Evolutionary conservation across 2,113 vertebrate species (phyloP).

Genomic region (Uria lomvia): DNA sequence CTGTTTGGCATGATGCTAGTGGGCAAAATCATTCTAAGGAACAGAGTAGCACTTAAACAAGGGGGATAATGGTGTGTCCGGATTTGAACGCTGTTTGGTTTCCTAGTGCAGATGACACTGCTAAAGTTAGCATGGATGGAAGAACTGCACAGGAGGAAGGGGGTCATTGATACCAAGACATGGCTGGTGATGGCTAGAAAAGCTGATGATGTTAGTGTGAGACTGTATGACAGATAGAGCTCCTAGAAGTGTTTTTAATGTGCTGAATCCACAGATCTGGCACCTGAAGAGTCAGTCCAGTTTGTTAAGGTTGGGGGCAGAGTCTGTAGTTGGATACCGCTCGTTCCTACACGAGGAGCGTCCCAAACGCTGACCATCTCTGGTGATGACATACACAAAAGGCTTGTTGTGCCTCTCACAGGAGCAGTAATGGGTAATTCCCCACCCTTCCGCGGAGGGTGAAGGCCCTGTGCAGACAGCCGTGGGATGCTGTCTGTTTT

Average conservation of each 20-base stretch:
- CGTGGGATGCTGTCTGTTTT: not conserved
- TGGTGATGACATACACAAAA: not conserved
- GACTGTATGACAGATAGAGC: not conserved
- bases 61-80: not conserved
- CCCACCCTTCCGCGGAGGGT: accelerated
- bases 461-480: not conserved
- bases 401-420: not conserved
- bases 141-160: not conserved
- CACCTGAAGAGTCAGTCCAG: not conserved
- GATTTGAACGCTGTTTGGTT: not conserved
- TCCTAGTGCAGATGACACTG: not conserved
- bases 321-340: not conserved
- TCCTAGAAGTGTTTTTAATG: not conserved
- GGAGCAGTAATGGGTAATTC: not conserved
- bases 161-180: not conserved
- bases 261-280: not conserved
- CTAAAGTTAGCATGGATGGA: not conserved
- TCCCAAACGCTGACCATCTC: not conserved
- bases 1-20: not conserved
- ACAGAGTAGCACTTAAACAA: not conserved
- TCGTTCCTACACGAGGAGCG: accelerated
- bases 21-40: not conserved
- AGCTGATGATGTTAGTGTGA: not conserved
- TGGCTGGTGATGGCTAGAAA: not conserved
- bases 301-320: not conserved